phyloP scores from a whole-genome alignment of 2,113 vertebrate genomes.

The Paracanthobrama guichenoti region DNA sequence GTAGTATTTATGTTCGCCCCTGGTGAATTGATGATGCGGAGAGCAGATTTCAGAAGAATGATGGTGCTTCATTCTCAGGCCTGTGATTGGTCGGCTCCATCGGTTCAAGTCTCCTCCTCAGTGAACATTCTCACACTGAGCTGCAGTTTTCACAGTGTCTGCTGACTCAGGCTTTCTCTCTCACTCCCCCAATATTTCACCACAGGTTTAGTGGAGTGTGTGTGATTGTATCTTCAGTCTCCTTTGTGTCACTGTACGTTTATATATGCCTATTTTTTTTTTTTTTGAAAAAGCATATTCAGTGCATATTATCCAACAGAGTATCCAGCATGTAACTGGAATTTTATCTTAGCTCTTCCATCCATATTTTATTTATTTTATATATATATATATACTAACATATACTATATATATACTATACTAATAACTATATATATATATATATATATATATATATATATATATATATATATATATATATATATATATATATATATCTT shows the following conservation, averaged over 20 bases:
- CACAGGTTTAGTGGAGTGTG: background rate
- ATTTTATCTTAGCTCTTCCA: background rate
- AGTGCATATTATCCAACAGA: background rate
- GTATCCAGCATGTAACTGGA: background rate
- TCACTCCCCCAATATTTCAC: background rate
- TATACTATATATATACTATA: too few relatives aligned
- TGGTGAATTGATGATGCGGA: background rate
- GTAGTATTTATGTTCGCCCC: background rate
- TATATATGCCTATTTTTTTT: too few relatives aligned
- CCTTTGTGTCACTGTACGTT: background rate
- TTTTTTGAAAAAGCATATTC: background rate
- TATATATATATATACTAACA: background rate
- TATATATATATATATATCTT: too few relatives aligned
- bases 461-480: too few relatives aligned
- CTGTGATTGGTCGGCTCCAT: constrained; percentile 1
- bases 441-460: too few relatives aligned
- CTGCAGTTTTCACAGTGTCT: constrained; percentile 15
- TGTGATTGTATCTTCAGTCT: background rate
- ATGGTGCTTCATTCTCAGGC: too few relatives aligned
- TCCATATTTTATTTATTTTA: background rate
- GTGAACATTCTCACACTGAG: background rate
- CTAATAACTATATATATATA: too few relatives aligned
- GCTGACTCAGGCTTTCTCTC: constrained; percentile 21
- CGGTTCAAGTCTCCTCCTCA: background rate
- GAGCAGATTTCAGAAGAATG: background rate